These are phyloP conservation scores for Sitobion miscanthi DNA, from an alignment of 1,140 invertebrate genomes.

Conservation along the genomic window DNA sequence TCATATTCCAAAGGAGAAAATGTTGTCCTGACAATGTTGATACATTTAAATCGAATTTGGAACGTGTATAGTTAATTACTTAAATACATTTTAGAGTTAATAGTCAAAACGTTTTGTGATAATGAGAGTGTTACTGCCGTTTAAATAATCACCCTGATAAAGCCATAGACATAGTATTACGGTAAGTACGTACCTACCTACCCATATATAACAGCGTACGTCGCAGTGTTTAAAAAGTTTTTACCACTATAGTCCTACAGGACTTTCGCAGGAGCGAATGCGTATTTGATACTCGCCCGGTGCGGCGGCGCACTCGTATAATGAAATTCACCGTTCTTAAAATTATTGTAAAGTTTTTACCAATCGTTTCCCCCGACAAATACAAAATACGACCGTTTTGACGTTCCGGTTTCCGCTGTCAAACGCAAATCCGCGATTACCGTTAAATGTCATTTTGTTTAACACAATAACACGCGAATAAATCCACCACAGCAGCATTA, in stretches of 20 bases:
- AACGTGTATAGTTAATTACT: not conserved
- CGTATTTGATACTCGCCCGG: no score
- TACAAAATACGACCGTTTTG: not conserved
- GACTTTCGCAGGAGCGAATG: not conserved
- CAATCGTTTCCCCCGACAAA: not conserved
- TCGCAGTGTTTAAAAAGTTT: not conserved
- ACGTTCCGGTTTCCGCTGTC: not conserved
- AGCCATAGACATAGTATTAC: not conserved
- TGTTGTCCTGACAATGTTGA: not conserved
- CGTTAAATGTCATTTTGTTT: not conserved
- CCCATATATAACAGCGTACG: not conserved
- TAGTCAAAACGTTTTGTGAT: not conserved
- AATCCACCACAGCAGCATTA: not conserved
- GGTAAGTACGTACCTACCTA: not conserved
- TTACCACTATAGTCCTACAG: not conserved
- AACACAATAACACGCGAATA: not conserved
- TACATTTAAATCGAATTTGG: not conserved
- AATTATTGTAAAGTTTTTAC: not conserved
- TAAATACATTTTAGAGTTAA: not conserved
- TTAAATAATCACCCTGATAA: not conserved
- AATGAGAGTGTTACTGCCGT: not conserved
- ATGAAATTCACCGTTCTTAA: not conserved
- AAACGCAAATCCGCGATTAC: not conserved
- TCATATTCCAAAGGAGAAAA: not conserved
- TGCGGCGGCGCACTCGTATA: not conserved